Evolutionary conservation across 2,888 invertebrate species (phyloP).

Genomic region (Opisthograptis luteolata): DNA sequence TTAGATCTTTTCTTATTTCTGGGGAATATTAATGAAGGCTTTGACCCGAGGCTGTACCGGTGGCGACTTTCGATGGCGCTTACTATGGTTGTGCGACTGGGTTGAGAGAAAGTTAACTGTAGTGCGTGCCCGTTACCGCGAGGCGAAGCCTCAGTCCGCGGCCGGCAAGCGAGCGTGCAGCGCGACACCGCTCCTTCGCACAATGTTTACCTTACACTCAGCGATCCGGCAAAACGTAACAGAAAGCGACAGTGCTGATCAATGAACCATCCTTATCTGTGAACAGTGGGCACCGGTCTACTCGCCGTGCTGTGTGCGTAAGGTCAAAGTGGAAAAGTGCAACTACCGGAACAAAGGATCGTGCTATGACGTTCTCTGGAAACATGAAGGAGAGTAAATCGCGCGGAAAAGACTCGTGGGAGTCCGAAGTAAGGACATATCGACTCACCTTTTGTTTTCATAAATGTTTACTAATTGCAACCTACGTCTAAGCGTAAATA

Average conservation of each 20-base stretch:
- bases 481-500: too few relatives aligned
- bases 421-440: conserved; percentile 72
- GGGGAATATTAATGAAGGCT: conserved; percentile 65
- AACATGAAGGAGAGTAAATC: conserved; percentile 79
- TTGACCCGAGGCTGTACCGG: conserved; percentile 71
- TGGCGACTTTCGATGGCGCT: conserved; percentile 78
- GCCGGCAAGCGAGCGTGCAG: conserved; percentile 45
- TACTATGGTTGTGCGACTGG: conserved; percentile 65
- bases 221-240: conserved; percentile 60
- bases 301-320: conserved; percentile 16
- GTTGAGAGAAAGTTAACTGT: conserved; percentile 83
- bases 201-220: conserved; percentile 61
- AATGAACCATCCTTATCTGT: conserved; percentile 45
- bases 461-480: conserved; percentile 10
- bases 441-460: conserved; percentile 5
- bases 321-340: conserved; percentile 64
- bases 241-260: conserved; percentile 73
- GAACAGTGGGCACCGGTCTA: conserved; percentile 46
- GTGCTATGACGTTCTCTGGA: conserved; percentile 74
- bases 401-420: conserved; percentile 76
- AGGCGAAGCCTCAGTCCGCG: conserved; percentile 50
- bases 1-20: conserved; percentile 30
- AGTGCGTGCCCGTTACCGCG: conserved; percentile 77
- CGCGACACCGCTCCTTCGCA: conserved; percentile 40
- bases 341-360: conserved; percentile 60